Evolutionary conservation across 2,113 vertebrate species (phyloP), one percentile per base, ranked within the genome.

Genomic region (Nerophis lumbriciformis): DNA sequence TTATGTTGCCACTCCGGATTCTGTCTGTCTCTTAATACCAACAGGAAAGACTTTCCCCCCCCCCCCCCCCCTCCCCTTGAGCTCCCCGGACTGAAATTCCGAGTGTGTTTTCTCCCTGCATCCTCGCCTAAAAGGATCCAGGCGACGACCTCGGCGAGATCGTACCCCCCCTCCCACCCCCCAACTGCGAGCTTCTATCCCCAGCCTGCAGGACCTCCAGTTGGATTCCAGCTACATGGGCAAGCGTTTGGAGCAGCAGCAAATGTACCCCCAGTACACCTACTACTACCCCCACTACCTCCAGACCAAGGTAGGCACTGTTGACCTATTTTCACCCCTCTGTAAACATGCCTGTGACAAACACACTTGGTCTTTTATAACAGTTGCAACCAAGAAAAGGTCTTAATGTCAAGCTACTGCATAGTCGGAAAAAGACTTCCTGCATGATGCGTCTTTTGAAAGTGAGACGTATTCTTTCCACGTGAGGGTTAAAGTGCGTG

Each of bases 231-330:
- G 92, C 95, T 98, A 95, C 94, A 98, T 98, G 95, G 95, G 95
- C 93, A 98, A 98, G 93, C 93, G 93, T 90, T 90, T 98, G 94
- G 95, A 96, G 83, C 95, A 96, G 93, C 94, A 95, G 84, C 95
- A 92, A 95, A 98, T 98, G 95, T 97, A 94, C 94, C 95, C 95
- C 84, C 94, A 97, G 93, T 97, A 95, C 93, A 95, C 94, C 87
- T 98, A 95, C 92, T 97, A 95, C 91, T 97, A 96, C 83, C 95
- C 95, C 87, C 95, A 96, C 88, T 96, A 95, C 90, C 93, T 95
- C 87, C 95, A 97, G 91, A 95, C 93, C 88, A 98, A 97, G 95
- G 95, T 98, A 96, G 69, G 86, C 19, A 1, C 37, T 19, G 59
- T 42, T 73, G 64, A 79, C 69, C 69, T 78, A 69, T 61, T 83